Base-by-base conservation (phyloP, 2,113 vertebrate species). In the Ptilorrhoa leucosticta region DNA sequence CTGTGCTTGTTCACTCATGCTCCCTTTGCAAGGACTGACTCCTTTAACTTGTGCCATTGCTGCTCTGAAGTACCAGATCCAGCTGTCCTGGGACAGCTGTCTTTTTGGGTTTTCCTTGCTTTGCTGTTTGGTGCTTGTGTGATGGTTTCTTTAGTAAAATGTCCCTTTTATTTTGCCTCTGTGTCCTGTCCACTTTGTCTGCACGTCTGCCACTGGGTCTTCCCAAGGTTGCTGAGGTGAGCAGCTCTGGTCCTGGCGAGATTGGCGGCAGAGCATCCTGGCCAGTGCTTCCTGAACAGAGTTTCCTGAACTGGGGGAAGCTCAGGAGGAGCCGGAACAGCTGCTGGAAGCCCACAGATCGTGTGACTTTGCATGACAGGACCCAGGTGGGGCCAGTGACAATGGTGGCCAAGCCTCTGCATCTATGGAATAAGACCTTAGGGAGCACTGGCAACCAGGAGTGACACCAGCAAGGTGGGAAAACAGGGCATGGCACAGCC, bases 1-100 rank as follows among this genome's bases (percentile, higher is more conserved):
- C 15, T 10, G 2, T 12, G 5, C 28, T 69, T 42, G 5, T 33
- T 87, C 17, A 24, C 6, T 21, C 15, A 7, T n/a, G 10, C 0
- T 68, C 15, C 35, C 83, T 94, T 76, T 90, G 7, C 10, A 14
- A 28, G 33, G 6, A 35, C 15, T 35, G 35, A 26, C 4, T 64
- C 6, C 12, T 39, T 69, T 76, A 53, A 56, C 13, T 21, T 7
- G 16, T 42, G 11, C 1, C 4, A 1, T 15, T 64, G 11, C 11
- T 80, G 7, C 11, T 61, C 17, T 53, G 68, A 87, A 35, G 7
- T 42, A 56, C 22, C 23, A 85, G 39, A 51, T 53, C 10, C 33
- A 54, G 3, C 5, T 42, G 19, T 31, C 18, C 2, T 26, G 17
- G 11, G 19, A 45, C 2, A 72, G 2, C 9, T n/a, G 10, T 11